A percentile compares a stretch with the other conserved stretches of the same genome.
Conservation (phyloP, 1,140 invertebrate genomes). For the Augochlora pura region DNA sequence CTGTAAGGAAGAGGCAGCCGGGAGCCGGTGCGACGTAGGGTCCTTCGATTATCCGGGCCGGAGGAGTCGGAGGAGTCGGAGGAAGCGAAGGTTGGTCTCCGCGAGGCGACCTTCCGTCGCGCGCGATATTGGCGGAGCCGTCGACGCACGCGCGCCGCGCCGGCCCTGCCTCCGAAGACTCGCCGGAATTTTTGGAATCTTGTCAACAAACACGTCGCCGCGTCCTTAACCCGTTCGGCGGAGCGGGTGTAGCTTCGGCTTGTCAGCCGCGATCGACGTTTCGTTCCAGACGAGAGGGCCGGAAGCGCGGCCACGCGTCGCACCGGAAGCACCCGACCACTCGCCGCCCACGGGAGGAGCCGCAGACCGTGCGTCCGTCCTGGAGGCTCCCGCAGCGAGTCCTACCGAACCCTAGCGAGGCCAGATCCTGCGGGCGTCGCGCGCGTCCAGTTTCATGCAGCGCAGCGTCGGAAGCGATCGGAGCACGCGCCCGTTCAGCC, state of each 20-base stretch:
- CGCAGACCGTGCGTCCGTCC: too few relatives aligned
- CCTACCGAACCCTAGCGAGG: too few relatives aligned
- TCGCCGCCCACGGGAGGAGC: too few relatives aligned
- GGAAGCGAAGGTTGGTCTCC: constrained; percentile 54
- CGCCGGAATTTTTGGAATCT: constrained; percentile 66
- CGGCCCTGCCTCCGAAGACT: background rate
- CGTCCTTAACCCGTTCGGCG: constrained; percentile 36
- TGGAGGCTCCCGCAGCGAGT: too few relatives aligned
- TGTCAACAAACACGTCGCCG: constrained; percentile 66
- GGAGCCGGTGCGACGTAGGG: background rate
- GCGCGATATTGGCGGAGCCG: constrained; percentile 64
- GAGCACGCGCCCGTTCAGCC: too few relatives aligned
- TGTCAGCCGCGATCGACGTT: too few relatives aligned
- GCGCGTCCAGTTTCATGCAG: too few relatives aligned
- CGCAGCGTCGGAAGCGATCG: too few relatives aligned
- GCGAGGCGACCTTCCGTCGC: constrained; percentile 61
- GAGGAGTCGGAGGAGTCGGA: constrained; percentile 43
- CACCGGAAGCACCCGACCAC: background rate
- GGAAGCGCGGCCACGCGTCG: background rate
- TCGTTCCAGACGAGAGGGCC: background rate
- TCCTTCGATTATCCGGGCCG: constrained; percentile 47
- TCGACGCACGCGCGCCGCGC: constrained; percentile 41
- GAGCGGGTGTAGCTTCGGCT: background rate
- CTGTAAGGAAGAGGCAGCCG: background rate
- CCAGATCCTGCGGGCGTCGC: too few relatives aligned